Conservation (phyloP, 1,140 invertebrate genomes). For the Rhynchophorus ferrugineus region DNA sequence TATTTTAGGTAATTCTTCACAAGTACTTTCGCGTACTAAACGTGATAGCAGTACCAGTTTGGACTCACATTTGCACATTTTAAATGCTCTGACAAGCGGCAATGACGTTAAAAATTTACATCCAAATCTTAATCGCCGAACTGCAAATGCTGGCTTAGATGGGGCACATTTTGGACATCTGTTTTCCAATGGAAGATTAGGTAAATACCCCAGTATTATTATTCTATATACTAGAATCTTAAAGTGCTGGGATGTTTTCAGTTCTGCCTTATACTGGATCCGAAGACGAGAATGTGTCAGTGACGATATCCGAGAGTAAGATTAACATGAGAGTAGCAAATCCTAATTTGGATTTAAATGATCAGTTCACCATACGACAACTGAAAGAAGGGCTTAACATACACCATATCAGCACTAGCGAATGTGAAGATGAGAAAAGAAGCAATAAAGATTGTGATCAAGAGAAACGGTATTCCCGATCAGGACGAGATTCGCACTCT, state of each 20-base stretch:
- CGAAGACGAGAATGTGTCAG: conserved; percentile 47
- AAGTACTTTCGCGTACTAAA: conserved; percentile 45
- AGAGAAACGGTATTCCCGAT: conserved; percentile 34
- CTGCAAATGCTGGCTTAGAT: conserved; percentile 48
- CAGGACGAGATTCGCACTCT: conserved; percentile 26
- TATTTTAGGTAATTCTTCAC: conserved; percentile 18
- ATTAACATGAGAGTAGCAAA: conserved; percentile 48
- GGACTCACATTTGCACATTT: conserved; percentile 62
- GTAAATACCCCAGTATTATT: conserved; percentile 11
- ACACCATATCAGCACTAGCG: conserved; percentile 26
- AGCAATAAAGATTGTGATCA: conserved; percentile 25
- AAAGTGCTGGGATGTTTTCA: neutral
- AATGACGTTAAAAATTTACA: conserved; percentile 42
- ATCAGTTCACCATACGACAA: conserved; percentile 45
- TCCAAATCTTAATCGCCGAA: conserved; percentile 50
- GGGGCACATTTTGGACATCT: conserved; percentile 46
- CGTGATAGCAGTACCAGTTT: conserved; percentile 70
- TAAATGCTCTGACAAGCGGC: conserved; percentile 44
- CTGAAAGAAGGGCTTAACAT: conserved; percentile 40
- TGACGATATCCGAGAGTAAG: conserved; percentile 46
- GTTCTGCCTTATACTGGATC: conserved; percentile 39
- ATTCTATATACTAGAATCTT: neutral
- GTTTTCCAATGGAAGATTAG: conserved; percentile 45
- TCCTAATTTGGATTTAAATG: conserved; percentile 46
- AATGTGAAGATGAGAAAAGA: conserved; percentile 23